Evolutionary conservation across 2,888 invertebrate genomes (phyloP), one percentile per base, ranked within the genome.

Genomic region (Epiblema foenella): DNA sequence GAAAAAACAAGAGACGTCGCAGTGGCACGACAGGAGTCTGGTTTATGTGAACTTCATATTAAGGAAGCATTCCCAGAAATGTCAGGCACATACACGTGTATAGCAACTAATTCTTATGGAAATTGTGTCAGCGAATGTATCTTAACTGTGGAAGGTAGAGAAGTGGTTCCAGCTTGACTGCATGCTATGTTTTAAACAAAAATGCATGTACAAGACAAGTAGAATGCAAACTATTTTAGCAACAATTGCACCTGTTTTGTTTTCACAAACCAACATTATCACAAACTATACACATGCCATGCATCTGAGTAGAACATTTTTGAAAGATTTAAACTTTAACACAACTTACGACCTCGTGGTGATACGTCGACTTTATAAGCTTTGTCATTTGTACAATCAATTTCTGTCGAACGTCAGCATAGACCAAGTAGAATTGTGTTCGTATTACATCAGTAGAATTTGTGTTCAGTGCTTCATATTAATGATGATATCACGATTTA

Each of bases 11-110:
- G 97, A 89, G 97, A 97, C 84, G 95, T 97, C 66, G 94, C 94
- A 15, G 95, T 97, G 67, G 94, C 95, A 51, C 96, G 97, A 86
- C 96, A 96, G 80, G 94, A 95, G 75, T 96, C 97, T 81, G 98
- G 98, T 74, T 92, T 95, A 73, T 97, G 97, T 83, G 96, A 96
- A 84, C 93, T 98, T 77, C 95, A 95, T 75, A 97, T 98, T 78
- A 95, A 95, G 75, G 98, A 98, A 94, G 98, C 97, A 65, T 97
- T 97, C 82, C 97, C 97, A 15, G 98, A 98, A 94, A 97, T 98
- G 94, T 95, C 97, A 80, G 98, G 98, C 72, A 95, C 95, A 85
- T 98, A 98, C 86, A 95, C 95, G 73, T 98, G 98, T 87, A 94
- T 94, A 80, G 98, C 98, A 63, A 94, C 94, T 66, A 98, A 98